Evolutionary conservation across 2,888 invertebrate genomes (phyloP).

Genomic region (Hemicrepidius hirtus): DNA sequence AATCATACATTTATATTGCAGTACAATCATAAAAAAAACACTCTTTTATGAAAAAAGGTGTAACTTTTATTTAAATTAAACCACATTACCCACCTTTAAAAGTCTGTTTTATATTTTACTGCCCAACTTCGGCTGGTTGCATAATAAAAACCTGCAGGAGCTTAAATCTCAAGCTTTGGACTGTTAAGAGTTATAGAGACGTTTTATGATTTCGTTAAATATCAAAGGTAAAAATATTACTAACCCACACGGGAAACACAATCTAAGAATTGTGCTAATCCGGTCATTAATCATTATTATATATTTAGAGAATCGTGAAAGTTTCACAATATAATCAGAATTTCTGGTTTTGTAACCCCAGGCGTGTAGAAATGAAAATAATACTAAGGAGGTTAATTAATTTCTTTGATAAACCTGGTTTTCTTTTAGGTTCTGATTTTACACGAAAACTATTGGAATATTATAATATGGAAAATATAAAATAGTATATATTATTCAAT

Average conservation of each 20-base stretch:
- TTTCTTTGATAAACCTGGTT: too few relatives aligned
- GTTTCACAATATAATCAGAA: not conserved
- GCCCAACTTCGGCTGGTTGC: conserved; percentile 22
- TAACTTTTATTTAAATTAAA: conserved; percentile 6
- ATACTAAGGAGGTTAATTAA: too few relatives aligned
- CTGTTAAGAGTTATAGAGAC: not conserved
- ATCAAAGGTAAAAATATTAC: conserved; percentile 10
- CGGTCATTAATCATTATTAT: not conserved
- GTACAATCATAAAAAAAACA: not conserved
- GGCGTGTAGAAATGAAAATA: too few relatives aligned
- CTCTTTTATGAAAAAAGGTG: not conserved
- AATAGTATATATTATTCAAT: too few relatives aligned
- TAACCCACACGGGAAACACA: not conserved
- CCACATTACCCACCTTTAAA: conserved; percentile 22
- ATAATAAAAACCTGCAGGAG: conserved; percentile 11
- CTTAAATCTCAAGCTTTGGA: not conserved
- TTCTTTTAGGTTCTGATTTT: too few relatives aligned
- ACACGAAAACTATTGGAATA: too few relatives aligned
- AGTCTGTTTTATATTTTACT: conserved; percentile 12
- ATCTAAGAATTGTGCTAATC: not conserved
- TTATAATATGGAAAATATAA: too few relatives aligned
- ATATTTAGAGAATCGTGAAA: not conserved
- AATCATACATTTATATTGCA: not conserved
- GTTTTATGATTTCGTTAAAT: conserved; percentile 11
- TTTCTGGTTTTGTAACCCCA: not conserved